Evolutionary conservation across 1,140 invertebrate genomes (phyloP), one percentile per base, ranked within the genome.

Genomic region (Pogonognathellus flavescens): DNA sequence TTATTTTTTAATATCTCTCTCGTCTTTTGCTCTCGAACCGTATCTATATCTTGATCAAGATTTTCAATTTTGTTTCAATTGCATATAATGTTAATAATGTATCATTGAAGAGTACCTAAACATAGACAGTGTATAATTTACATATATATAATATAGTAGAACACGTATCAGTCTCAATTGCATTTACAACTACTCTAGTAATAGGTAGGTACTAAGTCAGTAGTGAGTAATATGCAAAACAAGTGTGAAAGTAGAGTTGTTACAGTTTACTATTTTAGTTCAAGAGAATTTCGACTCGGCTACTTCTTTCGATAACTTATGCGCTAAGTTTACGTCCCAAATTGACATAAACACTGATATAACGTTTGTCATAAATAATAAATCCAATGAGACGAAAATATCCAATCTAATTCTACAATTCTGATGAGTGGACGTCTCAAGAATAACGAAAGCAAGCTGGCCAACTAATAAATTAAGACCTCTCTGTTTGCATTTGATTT

Each of bases 41-140:
- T 72, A 72, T 72, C 66, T 72, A n/a, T 72, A 11, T 41, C 66
- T 72, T 49, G 66, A 72, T 72, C 66, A 72, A 49, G 41, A 72
- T 72, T 72, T 72, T 72, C 66, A 72, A 72, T 72, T 72, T 72
- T 72, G 66, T 72, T 31, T 72, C 66, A 72, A 72, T 72, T 72
- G 31, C 16, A 57, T 14, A n/a, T 49, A 70, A 16, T 70, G 22
- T 41, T 9, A n/a, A 22, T 41, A 72, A 14, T 49, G 14, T 41
- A 49, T 50, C 10, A 1, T 41, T 6, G 31, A 41, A 41, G 31
- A 41, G 31, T 41, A 41, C 6, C 1, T 1, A 41, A 41, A 41
- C 2, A 41, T 41, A 41, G 31, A 6, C 31, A 41, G 1, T 41
- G 31, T 41, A 41, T 41, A 41, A 41, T 41, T 41, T 41, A 41